These are phyloP conservation scores for Zygaena filipendulae DNA, from an alignment of 2,888 invertebrate genomes.

Conservation along the genomic window DNA sequence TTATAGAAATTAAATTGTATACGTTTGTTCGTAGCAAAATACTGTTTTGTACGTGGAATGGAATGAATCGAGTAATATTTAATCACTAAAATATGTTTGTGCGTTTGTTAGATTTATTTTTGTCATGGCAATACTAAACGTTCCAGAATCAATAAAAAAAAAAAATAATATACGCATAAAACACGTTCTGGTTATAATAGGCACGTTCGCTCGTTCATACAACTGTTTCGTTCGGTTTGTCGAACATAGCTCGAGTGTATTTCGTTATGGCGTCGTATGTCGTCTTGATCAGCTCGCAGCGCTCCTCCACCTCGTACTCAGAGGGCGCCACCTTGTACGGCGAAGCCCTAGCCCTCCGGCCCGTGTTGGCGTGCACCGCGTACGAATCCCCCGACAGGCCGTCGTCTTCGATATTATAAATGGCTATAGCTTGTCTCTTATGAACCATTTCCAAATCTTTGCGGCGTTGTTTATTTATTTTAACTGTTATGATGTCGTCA, in stretches of 20 bases:
- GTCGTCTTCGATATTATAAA: conserved; percentile 41
- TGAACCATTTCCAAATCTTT: conserved; percentile 52
- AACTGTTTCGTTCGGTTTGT: conserved; percentile 55
- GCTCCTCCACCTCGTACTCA: conserved; percentile 45
- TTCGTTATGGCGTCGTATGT: conserved; percentile 57
- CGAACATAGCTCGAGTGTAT: conserved; percentile 59
- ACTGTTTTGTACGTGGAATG: conserved; percentile 38
- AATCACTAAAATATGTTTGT: too few relatives aligned
- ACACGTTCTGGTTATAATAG: conserved; percentile 21
- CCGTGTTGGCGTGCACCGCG: conserved; percentile 15
- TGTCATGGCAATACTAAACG: too few relatives aligned
- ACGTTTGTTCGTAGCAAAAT: conserved; percentile 55
- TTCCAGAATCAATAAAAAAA: too few relatives aligned
- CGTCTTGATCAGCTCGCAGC: conserved; percentile 54
- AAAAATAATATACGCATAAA: conserved; percentile 29
- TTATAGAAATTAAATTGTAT: conserved; percentile 36
- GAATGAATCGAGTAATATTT: conserved; percentile 44
- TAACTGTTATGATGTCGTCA: conserved; percentile 2
- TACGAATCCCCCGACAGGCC: conserved; percentile 18
- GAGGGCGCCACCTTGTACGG: conserved; percentile 46
- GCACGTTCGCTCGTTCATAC: conserved; percentile 50
- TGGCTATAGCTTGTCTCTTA: conserved; percentile 36
- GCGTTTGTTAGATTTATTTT: too few relatives aligned
- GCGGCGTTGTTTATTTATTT: conserved; percentile 24
- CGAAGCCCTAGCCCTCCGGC: conserved; percentile 27